Evolutionary conservation across 2,113 vertebrate species (phyloP).

Genomic region (Pseudopodoces humilis): DNA sequence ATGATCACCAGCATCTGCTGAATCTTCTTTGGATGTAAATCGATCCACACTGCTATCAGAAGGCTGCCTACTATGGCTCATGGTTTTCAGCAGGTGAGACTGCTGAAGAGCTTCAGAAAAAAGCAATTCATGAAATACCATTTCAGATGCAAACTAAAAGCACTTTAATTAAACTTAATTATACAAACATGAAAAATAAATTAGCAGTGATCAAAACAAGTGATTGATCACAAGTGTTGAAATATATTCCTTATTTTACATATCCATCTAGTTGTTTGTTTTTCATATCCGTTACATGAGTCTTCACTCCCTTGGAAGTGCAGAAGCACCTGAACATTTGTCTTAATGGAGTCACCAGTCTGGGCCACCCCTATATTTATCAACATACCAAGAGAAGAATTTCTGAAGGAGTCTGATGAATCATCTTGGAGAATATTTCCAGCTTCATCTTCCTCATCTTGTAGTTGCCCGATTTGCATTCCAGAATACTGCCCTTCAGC

Average conservation of each 20-base stretch:
- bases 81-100: constrained; percentile 80
- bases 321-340: neutral
- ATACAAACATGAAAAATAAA: constrained; percentile 26
- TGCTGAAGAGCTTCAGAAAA: constrained; percentile 84
- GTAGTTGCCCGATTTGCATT: constrained; percentile 87
- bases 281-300: neutral
- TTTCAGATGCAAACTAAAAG: constrained; percentile 18
- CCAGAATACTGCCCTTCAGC: constrained; percentile 89
- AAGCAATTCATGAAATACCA: neutral
- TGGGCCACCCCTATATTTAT: neutral
- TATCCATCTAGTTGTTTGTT: neutral
- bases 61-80: constrained; percentile 87
- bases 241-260: neutral
- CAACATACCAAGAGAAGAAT: constrained; percentile 82
- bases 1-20: constrained; percentile 78
- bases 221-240: neutral
- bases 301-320: neutral
- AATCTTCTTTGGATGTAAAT: constrained; percentile 85
- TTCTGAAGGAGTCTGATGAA: constrained; percentile 74
- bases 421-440: constrained; percentile 66
- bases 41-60: constrained; percentile 90
- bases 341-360: neutral
- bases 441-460: constrained; percentile 90
- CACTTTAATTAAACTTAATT: neutral
- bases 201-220: constrained; percentile 22